A percentile compares a stretch with the other conserved stretches of the same genome.
These are phyloP conservation scores for Nasonia giraulti DNA, from an alignment of 1,140 invertebrate species.

Conservation along the genomic window DNA sequence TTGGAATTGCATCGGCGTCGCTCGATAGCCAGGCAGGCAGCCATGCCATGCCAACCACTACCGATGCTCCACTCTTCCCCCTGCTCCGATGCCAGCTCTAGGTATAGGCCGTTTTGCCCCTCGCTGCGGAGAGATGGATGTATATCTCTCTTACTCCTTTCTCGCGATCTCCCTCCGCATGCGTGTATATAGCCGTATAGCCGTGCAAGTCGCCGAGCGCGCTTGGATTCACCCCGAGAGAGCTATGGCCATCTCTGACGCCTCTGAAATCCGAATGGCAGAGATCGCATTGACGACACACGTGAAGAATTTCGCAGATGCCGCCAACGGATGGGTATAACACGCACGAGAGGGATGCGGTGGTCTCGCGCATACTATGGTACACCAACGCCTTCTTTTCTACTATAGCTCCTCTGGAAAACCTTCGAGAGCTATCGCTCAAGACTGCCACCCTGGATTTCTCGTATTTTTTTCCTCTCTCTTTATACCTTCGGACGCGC, in stretches of 20 bases:
- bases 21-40: slow-evolving; percentile 71
- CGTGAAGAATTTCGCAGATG: not conserved
- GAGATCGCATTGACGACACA: slow-evolving; percentile 19
- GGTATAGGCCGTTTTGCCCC: slow-evolving; percentile 18
- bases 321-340: not conserved
- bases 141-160: not conserved
- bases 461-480: not conserved
- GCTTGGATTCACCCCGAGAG: slow-evolving; percentile 25
- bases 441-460: not conserved
- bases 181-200: not conserved
- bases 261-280: not conserved
- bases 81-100: not conserved
- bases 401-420: not conserved
- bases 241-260: not conserved
- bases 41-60: slow-evolving; percentile 56
- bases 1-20: slow-evolving; percentile 75
- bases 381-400: not conserved
- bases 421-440: not conserved
- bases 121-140: not conserved
- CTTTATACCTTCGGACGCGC: not conserved
- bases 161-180: not conserved
- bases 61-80: slow-evolving; percentile 55
- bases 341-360: not conserved
- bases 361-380: not conserved
- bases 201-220: slow-evolving; percentile 3